Conservation (phyloP, 1,140 invertebrate genomes). For the Mercenaria mercenaria region DNA sequence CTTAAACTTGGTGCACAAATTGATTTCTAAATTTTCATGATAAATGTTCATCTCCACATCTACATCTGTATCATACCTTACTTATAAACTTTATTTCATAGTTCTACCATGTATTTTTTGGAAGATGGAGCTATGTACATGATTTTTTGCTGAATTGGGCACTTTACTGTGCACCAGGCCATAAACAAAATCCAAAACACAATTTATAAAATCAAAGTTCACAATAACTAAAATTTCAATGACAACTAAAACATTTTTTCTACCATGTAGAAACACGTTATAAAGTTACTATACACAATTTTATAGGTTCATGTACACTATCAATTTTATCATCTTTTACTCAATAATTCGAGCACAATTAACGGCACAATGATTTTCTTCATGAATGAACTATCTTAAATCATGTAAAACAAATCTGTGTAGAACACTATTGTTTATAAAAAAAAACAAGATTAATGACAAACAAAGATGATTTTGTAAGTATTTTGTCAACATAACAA, state of each 20-base stretch:
- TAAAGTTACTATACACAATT: not conserved
- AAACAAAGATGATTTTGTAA: constrained; percentile 1
- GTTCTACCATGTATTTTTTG: too few relatives aligned
- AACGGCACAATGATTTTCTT: not conserved
- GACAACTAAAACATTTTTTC: not conserved
- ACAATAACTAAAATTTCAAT: not conserved
- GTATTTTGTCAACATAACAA: too few relatives aligned
- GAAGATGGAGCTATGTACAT: too few relatives aligned
- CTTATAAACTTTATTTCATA: too few relatives aligned
- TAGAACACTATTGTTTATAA: constrained; percentile 32
- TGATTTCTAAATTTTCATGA: too few relatives aligned
- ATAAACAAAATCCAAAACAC: too few relatives aligned
- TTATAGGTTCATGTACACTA: not conserved
- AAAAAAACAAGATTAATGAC: not conserved
- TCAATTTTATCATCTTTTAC: constrained; percentile 34
- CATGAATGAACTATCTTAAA: not conserved
- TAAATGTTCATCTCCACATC: too few relatives aligned
- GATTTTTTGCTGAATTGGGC: too few relatives aligned
- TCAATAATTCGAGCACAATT: not conserved
- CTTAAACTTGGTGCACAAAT: too few relatives aligned
- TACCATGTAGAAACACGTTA: not conserved
- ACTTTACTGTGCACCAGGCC: too few relatives aligned
- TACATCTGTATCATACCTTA: too few relatives aligned
- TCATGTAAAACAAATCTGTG: not conserved
- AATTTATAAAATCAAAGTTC: too few relatives aligned